Evolutionary conservation across 2,888 invertebrate species (phyloP).

Genomic region (Macrophya alboannulata): DNA sequence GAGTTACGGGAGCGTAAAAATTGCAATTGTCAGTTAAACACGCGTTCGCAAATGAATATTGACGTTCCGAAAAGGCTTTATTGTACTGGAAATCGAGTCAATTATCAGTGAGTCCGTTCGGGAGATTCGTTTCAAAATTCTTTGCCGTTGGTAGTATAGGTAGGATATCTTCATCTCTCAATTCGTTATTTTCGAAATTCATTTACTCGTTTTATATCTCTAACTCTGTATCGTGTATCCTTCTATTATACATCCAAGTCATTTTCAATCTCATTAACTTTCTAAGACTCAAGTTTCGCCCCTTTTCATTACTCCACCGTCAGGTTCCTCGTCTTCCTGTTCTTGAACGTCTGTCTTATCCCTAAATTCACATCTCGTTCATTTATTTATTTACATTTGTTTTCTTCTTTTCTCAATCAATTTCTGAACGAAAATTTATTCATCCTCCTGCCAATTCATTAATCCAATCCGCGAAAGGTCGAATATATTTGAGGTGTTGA

Average conservation of each 20-base stretch:
- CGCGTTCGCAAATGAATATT: slow-evolving; percentile 13
- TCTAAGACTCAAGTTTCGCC: neutral
- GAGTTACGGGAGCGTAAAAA: slow-evolving; percentile 3
- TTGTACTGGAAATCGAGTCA: slow-evolving; percentile 28
- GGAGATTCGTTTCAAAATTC: neutral
- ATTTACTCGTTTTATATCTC: neutral
- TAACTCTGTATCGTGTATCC: neutral
- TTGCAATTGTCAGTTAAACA: slow-evolving; percentile 37
- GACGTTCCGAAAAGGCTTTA: slow-evolving; percentile 12
- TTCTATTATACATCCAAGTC: neutral
- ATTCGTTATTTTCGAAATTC: neutral
- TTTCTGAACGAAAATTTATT: neutral
- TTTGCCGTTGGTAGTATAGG: neutral
- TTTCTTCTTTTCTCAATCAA: neutral
- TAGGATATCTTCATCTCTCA: neutral
- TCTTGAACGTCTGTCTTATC: neutral
- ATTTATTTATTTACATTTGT: neutral
- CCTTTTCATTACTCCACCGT: neutral
- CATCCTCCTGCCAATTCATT: neutral
- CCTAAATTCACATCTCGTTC: neutral
- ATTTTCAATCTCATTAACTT: slow-evolving; percentile 5
- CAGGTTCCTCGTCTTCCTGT: neutral
- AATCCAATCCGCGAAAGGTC: neutral
- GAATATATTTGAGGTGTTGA: neutral
- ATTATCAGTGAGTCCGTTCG: neutral